A percentile compares a stretch with the other conserved stretches of the same genome.
phyloP scores from a whole-genome alignment of 35 echinoderm and acorn worm species.

The Lytechinus variegatus region DNA sequence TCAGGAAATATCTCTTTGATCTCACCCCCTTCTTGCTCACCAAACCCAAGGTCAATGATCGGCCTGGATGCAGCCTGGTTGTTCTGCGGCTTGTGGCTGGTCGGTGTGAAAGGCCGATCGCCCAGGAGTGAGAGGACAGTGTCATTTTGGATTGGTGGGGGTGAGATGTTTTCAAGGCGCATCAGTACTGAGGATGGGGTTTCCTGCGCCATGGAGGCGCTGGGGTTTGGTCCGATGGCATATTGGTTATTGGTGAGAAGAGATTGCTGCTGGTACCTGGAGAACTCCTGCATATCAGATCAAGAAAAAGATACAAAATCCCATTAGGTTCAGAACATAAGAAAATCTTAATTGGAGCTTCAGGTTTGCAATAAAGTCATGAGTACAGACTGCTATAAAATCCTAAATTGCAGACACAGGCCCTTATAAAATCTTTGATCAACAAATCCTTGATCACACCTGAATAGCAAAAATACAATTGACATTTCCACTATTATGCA shows the following conservation, averaged over 20 bases:
- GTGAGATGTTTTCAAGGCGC: constrained; percentile 46
- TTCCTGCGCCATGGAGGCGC: neutral
- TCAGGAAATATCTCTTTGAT: constrained; percentile 48
- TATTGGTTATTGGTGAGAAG: neutral
- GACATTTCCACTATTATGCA: no score
- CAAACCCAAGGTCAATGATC: constrained; percentile 44
- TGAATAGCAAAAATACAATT: no score
- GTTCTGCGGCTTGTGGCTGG: neutral
- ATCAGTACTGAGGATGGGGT: constrained; percentile 43
- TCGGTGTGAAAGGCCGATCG: constrained; percentile 45
- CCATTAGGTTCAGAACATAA: neutral
- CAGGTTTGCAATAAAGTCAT: no score
- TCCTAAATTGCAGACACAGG: no score
- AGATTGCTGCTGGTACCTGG: constrained; percentile 22
- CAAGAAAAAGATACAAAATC: neutral
- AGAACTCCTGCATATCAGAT: constrained; percentile 31
- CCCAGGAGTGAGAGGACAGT: constrained; percentile 31
- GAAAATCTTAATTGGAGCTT: no score
- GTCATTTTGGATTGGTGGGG: constrained; percentile 41
- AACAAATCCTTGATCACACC: no score
- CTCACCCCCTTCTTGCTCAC: constrained; percentile 44
- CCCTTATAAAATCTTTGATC: no score
- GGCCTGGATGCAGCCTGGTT: neutral
- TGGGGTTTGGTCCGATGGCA: neutral
- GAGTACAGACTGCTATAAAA: no score